phyloP scores from a whole-genome alignment of 2,797 vertebrate genomes.

The Numenius phaeopus region DNA sequence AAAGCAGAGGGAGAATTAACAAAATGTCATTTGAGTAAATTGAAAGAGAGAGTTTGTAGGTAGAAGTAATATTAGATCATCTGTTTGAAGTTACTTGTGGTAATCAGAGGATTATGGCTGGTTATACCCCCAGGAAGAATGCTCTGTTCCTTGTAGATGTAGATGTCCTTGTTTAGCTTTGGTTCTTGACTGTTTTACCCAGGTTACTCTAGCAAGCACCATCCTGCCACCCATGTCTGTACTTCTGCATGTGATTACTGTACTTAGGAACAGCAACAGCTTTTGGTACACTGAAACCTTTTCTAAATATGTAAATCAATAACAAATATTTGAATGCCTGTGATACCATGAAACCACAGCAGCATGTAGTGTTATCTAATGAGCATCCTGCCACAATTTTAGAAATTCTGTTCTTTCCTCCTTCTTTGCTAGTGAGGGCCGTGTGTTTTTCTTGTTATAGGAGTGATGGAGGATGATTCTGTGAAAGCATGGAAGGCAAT shows the following conservation, averaged over 20 bases:
- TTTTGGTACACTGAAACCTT: background rate
- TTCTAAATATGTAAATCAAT: background rate
- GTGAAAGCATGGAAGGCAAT: background rate
- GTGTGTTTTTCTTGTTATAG: background rate
- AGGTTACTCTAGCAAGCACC: background rate
- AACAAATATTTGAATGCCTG: background rate
- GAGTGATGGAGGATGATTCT: background rate
- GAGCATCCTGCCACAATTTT: background rate
- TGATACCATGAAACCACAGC: background rate
- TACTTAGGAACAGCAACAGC: background rate
- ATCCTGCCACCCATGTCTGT: background rate
- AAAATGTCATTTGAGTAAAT: background rate
- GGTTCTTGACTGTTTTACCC: background rate
- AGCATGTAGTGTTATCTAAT: background rate
- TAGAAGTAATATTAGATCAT: background rate
- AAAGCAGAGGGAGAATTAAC: background rate
- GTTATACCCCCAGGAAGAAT: background rate
- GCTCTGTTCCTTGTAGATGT: background rate
- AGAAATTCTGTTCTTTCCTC: background rate
- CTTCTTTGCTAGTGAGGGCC: background rate
- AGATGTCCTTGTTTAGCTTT: background rate
- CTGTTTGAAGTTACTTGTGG: background rate
- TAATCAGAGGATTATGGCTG: background rate
- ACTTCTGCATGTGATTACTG: background rate
- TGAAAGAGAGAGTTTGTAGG: background rate